Percentiles rank a stretch among this genome's conserved stretches.
These are phyloP conservation scores for Brachionus calyciflorus DNA, from an alignment of 1,140 invertebrate genomes.

Conservation along the genomic window DNA sequence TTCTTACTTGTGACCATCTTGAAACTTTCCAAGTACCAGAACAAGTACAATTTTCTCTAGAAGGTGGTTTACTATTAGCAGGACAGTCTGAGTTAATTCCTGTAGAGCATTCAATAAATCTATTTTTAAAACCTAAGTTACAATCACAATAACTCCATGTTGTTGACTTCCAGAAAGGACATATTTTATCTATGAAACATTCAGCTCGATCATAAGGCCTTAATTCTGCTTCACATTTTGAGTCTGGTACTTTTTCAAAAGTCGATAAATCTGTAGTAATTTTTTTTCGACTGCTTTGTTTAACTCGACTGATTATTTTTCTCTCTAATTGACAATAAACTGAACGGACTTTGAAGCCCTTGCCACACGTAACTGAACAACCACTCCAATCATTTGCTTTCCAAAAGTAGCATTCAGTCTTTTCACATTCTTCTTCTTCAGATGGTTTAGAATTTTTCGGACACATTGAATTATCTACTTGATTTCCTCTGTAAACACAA, in stretches of 20 bases:
- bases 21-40: constrained; percentile 16
- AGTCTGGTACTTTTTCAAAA: neutral
- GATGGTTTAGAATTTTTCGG: neutral
- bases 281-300: neutral
- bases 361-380: constrained; percentile 28
- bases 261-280: neutral
- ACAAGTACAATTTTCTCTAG: constrained; percentile 20
- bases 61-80: neutral
- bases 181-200: neutral
- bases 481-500: neutral
- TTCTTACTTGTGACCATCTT: constrained; percentile 28
- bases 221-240: constrained; percentile 4
- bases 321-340: constrained; percentile 11
- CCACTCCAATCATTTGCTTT: constrained; percentile 32
- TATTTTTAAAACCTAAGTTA: constrained; percentile 1
- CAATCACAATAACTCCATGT: constrained; percentile 33
- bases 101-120: constrained; percentile 12
- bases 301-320: constrained; percentile 2
- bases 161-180: constrained; percentile 16
- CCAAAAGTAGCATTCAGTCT: constrained; percentile 16
- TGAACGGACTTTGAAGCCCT: neutral
- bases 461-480: neutral
- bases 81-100: constrained; percentile 3
- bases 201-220: neutral
- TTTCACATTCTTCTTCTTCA: constrained; percentile 18